A percentile compares a stretch with the other conserved stretches of the same genome.
These are phyloP conservation scores for Nanorana parkeri DNA, from an alignment of 2,113 vertebrate species.

Conservation along the genomic window DNA sequence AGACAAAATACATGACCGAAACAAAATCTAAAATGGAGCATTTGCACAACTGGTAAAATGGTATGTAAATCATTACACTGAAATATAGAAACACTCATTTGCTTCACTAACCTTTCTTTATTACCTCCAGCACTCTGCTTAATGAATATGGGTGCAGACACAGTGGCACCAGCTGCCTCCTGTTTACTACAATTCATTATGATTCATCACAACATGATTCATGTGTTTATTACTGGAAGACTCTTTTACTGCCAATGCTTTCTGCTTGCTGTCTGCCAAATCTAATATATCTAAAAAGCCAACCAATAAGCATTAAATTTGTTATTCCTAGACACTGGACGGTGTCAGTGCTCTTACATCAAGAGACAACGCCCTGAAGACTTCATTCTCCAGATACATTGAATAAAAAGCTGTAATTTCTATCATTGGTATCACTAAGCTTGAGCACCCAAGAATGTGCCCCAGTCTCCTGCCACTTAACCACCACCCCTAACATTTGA, in stretches of 20 bases:
- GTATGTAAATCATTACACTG: slow-evolving; percentile 8
- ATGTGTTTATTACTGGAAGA: slow-evolving; percentile 60
- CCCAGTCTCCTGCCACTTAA: too few relatives aligned
- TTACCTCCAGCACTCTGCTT: slow-evolving; percentile 38
- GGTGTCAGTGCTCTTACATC: background rate
- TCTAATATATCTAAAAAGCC: slow-evolving; percentile 39
- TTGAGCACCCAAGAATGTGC: too few relatives aligned
- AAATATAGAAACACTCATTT: slow-evolving; percentile 37
- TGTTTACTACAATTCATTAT: background rate
- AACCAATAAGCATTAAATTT: slow-evolving; percentile 9
- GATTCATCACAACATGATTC: slow-evolving; percentile 59
- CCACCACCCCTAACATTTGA: too few relatives aligned
- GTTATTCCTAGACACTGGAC: background rate
- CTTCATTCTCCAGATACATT: background rate
- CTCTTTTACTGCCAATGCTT: slow-evolving; percentile 58
- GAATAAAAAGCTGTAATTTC: too few relatives aligned
- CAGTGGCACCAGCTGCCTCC: slow-evolving; percentile 52
- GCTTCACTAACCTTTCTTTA: slow-evolving; percentile 27
- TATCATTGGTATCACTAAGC: too few relatives aligned
- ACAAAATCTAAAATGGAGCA: background rate
- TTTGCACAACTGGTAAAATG: background rate
- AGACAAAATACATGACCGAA: slow-evolving; percentile 19
- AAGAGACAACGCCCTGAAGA: background rate
- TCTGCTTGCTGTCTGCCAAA: slow-evolving; percentile 55
- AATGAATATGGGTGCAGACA: slow-evolving; percentile 43